Conservation (phyloP, 2,113 vertebrate genomes). For the Oncorhynchus mykiss region DNA sequence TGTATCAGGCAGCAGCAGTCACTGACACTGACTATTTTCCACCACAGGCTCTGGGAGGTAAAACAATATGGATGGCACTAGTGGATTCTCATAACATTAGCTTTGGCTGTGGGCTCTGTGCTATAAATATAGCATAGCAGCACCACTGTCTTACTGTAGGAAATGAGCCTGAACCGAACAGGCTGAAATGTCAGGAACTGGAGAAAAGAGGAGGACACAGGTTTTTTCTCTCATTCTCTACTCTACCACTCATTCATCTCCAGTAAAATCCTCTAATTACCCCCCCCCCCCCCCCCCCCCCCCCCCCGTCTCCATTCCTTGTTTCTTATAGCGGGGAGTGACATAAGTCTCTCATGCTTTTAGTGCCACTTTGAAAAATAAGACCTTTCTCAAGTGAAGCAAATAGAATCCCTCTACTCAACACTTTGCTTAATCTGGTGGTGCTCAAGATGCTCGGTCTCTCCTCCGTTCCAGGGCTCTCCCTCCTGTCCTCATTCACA, state of each 20-base stretch:
- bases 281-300: too few relatives aligned
- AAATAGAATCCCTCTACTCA: slow-evolving; percentile 73
- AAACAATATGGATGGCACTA: slow-evolving; percentile 74
- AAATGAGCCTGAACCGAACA: slow-evolving; percentile 7
- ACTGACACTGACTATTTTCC: slow-evolving; percentile 82
- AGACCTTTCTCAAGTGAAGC: slow-evolving; percentile 69
- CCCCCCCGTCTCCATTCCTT: neutral
- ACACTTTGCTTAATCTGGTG: slow-evolving; percentile 68
- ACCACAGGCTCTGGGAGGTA: slow-evolving; percentile 76
- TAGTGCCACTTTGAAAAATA: slow-evolving; percentile 75
- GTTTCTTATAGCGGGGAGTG: slow-evolving; percentile 46
- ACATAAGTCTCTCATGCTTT: slow-evolving; percentile 73
- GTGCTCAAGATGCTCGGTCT: slow-evolving; percentile 34
- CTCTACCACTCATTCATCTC: slow-evolving; percentile 59
- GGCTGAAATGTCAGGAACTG: slow-evolving; percentile 48
- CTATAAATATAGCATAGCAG: slow-evolving; percentile 63
- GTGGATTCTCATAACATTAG: slow-evolving; percentile 65
- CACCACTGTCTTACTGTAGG: slow-evolving; percentile 46
- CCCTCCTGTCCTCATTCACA: slow-evolving; percentile 51
- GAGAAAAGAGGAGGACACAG: slow-evolving; percentile 26
- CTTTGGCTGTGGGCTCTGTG: slow-evolving; percentile 67
- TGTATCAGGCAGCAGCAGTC: slow-evolving; percentile 35
- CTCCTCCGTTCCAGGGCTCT: slow-evolving; percentile 45
- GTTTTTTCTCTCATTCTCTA: neutral
- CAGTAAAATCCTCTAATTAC: slow-evolving; percentile 55